These are phyloP conservation scores for Magallana angulata DNA, from an alignment of 1,140 invertebrate genomes.

Conservation along the genomic window DNA sequence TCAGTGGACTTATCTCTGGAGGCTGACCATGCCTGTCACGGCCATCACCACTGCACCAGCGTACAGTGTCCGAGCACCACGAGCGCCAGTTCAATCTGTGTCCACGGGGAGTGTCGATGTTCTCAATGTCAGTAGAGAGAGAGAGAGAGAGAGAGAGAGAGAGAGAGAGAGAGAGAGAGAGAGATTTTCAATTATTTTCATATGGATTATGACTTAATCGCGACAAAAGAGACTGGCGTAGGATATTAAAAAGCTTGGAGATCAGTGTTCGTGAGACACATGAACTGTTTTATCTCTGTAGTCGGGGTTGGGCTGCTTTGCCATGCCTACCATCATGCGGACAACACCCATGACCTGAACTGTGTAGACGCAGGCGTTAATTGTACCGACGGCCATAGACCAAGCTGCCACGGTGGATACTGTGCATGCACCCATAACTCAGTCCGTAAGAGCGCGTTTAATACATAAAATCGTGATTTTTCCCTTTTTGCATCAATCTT, in stretches of 20 bases:
- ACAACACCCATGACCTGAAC: not conserved
- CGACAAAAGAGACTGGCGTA: too few relatives aligned
- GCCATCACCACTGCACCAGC: not conserved
- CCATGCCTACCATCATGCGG: not conserved
- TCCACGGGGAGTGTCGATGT: not conserved
- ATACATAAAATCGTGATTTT: not conserved
- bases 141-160: too few relatives aligned
- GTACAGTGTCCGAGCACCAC: not conserved
- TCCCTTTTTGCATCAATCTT: not conserved
- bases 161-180: too few relatives aligned
- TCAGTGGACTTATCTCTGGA: not conserved
- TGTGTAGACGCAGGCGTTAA: not conserved
- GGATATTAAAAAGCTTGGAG: too few relatives aligned
- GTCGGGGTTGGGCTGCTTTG: not conserved
- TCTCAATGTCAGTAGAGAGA: not conserved
- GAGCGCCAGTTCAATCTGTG: not conserved
- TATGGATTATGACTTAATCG: too few relatives aligned
- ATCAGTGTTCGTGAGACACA: not conserved
- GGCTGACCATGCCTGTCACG: not conserved
- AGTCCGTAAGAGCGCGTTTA: not conserved
- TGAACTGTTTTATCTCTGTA: not conserved
- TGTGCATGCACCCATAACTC: not conserved
- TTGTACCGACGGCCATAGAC: not conserved
- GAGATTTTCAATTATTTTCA: too few relatives aligned
- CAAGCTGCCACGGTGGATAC: not conserved